These are phyloP conservation scores for Poecilia wingei DNA, from an alignment of 2,797 vertebrate genomes.

Conservation along the genomic window DNA sequence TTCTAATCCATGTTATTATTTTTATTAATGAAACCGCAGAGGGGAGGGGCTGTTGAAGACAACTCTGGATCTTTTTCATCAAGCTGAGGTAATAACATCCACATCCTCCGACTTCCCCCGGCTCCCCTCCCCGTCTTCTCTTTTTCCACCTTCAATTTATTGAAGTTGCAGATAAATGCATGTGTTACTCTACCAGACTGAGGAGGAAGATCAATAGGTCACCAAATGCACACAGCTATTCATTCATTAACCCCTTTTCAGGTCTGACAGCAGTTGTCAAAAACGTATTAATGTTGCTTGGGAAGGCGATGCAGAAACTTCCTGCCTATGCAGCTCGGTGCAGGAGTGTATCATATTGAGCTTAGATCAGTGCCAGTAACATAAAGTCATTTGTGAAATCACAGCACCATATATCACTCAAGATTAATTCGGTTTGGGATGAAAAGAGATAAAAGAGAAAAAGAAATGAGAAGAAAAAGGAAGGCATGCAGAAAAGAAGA, in stretches of 20 bases:
- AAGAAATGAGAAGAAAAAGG: constrained; percentile 15
- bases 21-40: constrained; percentile 77
- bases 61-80: constrained; percentile 95
- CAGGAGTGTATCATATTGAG: constrained; percentile 33
- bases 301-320: constrained; percentile 7
- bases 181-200: constrained; percentile 22
- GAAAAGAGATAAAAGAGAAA: constrained; percentile 47
- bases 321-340: background rate
- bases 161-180: constrained; percentile 50
- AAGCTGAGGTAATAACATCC: constrained; percentile 88
- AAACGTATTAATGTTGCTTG: constrained; percentile 17
- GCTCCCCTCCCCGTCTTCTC: background rate
- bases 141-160: constrained; percentile 21
- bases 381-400: constrained; percentile 48
- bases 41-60: constrained; percentile 97
- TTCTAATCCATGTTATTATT: constrained; percentile 36
- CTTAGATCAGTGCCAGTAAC: constrained; percentile 39
- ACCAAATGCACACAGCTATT: constrained; percentile 38
- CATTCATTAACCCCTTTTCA: constrained; percentile 12
- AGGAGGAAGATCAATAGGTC: constrained; percentile 54
- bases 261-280: constrained; percentile 17
- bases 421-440: constrained; percentile 52
- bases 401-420: constrained; percentile 36
- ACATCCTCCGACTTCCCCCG: constrained; percentile 15
- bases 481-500: constrained; percentile 39